Conservation (phyloP, 2,113 vertebrate genomes). For the Uria lomvia region DNA sequence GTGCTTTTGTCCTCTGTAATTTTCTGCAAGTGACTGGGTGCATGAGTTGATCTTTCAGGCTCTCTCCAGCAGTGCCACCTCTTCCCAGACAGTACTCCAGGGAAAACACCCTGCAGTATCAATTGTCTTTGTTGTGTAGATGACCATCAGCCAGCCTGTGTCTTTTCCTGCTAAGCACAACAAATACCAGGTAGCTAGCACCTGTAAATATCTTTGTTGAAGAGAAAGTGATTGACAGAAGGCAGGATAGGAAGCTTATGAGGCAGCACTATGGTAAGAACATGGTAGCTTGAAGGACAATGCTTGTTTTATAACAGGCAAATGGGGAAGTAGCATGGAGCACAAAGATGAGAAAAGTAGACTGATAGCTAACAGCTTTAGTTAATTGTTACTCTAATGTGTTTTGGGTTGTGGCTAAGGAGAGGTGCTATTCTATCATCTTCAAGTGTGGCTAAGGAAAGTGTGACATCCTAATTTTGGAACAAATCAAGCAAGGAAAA, state of each 20-base stretch:
- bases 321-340: neutral
- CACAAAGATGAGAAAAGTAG: neutral
- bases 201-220: neutral
- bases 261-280: neutral
- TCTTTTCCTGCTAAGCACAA: neutral
- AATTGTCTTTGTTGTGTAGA: neutral
- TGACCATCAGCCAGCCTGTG: neutral
- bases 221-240: neutral
- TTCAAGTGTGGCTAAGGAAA: neutral
- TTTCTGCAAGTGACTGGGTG: neutral
- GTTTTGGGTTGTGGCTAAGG: neutral
- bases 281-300: neutral
- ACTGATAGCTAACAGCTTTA: neutral
- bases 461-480: neutral
- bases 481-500: neutral
- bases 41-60: neutral
- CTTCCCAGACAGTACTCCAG: neutral
- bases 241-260: neutral
- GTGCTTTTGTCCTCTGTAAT: neutral
- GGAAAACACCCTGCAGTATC: neutral
- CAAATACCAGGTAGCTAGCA: neutral
- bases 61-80: neutral
- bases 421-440: neutral
- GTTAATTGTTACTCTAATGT: constrained; percentile 2
- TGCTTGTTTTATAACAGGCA: neutral